A percentile compares a stretch with the other conserved stretches of the same genome.
phyloP scores from a whole-genome alignment of 2,113 vertebrate species.

The Ovis canadensis region DNA sequence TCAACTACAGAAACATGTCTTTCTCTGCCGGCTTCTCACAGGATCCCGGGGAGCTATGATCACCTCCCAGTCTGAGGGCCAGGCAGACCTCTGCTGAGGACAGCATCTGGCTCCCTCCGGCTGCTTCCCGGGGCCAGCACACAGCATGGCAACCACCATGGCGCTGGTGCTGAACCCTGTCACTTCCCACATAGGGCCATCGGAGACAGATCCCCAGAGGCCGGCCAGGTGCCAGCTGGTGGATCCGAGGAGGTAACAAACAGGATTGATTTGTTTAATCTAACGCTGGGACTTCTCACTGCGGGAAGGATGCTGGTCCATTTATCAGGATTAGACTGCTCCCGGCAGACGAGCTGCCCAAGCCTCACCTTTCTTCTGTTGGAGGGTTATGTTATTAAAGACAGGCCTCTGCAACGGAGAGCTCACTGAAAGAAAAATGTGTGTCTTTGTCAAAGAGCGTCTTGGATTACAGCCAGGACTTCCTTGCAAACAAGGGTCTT shows the following conservation, averaged over 20 bases:
- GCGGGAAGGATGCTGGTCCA: not conserved
- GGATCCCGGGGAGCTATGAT: rapidly evolving
- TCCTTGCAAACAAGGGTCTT: not conserved
- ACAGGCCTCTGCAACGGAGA: not conserved
- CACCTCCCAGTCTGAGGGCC: rapidly evolving
- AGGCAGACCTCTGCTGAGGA: not conserved
- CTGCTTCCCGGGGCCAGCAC: rapidly evolving
- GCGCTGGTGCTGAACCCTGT: not conserved
- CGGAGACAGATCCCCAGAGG: not conserved
- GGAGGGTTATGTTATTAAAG: slow-evolving; percentile 1
- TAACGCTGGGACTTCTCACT: not conserved
- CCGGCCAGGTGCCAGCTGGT: not conserved
- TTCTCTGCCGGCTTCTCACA: not conserved
- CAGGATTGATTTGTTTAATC: slow-evolving; percentile 63
- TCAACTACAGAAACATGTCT: not conserved
- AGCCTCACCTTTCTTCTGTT: not conserved
- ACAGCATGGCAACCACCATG: rapidly evolving
- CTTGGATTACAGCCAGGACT: not conserved
- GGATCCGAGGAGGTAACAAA: not conserved
- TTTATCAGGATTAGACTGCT: slow-evolving; percentile 37
- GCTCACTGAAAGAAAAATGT: not conserved
- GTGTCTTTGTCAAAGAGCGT: not conserved
- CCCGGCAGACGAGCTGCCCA: not conserved
- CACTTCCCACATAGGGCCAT: not conserved
- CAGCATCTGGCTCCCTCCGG: rapidly evolving